Conservation (phyloP, 2,797 vertebrate genomes). For the Acanthis flammea region DNA sequence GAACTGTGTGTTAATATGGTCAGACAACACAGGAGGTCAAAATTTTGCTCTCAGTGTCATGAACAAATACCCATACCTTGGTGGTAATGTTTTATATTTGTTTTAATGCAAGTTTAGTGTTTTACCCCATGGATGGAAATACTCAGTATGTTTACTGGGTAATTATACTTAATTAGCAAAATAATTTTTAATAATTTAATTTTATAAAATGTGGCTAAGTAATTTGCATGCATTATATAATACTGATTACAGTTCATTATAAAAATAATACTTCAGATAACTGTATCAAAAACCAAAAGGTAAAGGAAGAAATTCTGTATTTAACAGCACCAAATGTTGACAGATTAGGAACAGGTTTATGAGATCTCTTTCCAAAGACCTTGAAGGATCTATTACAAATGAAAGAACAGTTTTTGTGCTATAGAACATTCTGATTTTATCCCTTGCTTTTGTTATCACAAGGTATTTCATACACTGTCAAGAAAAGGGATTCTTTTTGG, state of each 20-base stretch:
- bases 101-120: not conserved
- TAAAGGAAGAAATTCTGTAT: not conserved
- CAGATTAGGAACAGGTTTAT: not conserved
- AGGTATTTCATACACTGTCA: not conserved
- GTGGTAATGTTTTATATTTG: not conserved
- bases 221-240: not conserved
- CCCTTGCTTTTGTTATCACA: not conserved
- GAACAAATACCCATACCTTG: rapidly evolving
- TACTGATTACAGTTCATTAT: not conserved
- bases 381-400: not conserved
- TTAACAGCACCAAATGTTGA: not conserved
- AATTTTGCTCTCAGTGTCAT: not conserved
- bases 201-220: not conserved
- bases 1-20: not conserved
- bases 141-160: not conserved
- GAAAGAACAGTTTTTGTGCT: not conserved
- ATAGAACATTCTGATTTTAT: not conserved
- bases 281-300: not conserved
- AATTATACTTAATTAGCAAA: not conserved
- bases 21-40: not conserved
- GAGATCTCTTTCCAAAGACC: not conserved
- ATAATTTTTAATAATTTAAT: not conserved
- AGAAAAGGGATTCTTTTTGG: not conserved
- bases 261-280: not conserved
- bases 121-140: not conserved